Base-by-base conservation (phyloP, 2,113 vertebrate species). In the Fregetta grallaria region DNA sequence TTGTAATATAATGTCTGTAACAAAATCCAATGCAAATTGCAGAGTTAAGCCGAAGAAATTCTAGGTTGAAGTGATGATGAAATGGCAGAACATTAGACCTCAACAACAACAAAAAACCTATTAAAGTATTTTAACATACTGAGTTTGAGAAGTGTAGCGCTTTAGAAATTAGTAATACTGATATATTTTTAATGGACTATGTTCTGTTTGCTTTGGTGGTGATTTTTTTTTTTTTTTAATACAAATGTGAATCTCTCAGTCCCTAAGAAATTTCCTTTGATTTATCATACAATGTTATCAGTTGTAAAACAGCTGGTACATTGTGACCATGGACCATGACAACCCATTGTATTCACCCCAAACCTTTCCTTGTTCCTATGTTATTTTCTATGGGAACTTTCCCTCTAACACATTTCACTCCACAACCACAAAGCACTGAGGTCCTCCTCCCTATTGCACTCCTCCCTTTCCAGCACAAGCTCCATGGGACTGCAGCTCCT, bases 231-330 rank as follows among this genome's bases (percentile, higher is more conserved):
- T 38, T 38, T 76, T 71, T 90, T 40, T 2, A 80, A 80, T 74
- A 70, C 6, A 66, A 66, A 80, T 50, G 20, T 50, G 55, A 84
- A 81, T 89, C 79, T 86, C 50, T 61, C 70, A 87, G 42, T 6
- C 30, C 16, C n/a, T 63, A 78, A 73, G 44, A 95, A 81, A 71
- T 85, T 81, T 94, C 91, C 70, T 89, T 89, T 91, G 42, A 79
- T 91, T 91, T 89, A 84, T 84, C 50, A 62, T 59, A 79, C 82
- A 93, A 68, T 90, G 62, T 86, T 93, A 93, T 88, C 92, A 86
- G 58, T 11, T 90, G 34, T 13, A 72, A 68, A 88, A 59, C 85
- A 90, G 49, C 74, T 76, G 75, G 47, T 50, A 59, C 56, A 71
- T 50, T 94, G 77, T 84, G 65, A 92, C 13, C 55, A 78, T 2